Evolutionary conservation across 2,888 invertebrate genomes (phyloP), one percentile per base, ranked within the genome.

Genomic region (Lasioglossum calceatum): DNA sequence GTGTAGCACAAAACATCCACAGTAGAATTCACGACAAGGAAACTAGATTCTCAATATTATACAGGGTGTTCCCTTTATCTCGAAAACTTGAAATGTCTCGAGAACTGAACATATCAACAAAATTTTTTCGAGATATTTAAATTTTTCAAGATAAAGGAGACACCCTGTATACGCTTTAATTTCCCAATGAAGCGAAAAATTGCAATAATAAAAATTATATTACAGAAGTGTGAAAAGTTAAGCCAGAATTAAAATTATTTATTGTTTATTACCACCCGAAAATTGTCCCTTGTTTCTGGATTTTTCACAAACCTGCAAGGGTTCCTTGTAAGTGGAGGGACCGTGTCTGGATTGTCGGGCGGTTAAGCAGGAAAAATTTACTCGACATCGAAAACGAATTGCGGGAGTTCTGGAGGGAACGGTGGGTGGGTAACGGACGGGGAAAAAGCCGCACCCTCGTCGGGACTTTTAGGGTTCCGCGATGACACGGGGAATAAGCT

Each of bases 401-500:
- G 77, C 32, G 77, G 74, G 86, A 81, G 64, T 4, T 42, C 12
- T 4, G 19, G 36, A 1, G 39, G 23, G 5, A 8, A 14, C 50
- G 67, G 70, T 5, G 44, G 14, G 16, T 1, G 27, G 16, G 16
- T 36, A 36, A 8, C 32, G 32, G 64, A 5, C 32, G 32, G 64
- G 64, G 36, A 36, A 36, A 36, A 36, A 44, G 44, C n/a, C 74
- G 81, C 79, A 81, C 79, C 80, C 76, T 80, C 54, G 44, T 42
- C 82, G 67, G 70, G 73, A 90, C 81, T 90, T 90, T 83, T 73
- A 87, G 82, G 76, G 82, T 54, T 75, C 73, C 76, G 39, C 84
- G 88, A 88, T 88, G 87, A 89, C 87, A 77, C 81, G 32, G 77
- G 74, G 88, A 84, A 72, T 77, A 87, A 87, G 87, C 86, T 82